Evolutionary conservation across 2,888 invertebrate genomes (phyloP).

Genomic region (Microplitis deprimator): DNA sequence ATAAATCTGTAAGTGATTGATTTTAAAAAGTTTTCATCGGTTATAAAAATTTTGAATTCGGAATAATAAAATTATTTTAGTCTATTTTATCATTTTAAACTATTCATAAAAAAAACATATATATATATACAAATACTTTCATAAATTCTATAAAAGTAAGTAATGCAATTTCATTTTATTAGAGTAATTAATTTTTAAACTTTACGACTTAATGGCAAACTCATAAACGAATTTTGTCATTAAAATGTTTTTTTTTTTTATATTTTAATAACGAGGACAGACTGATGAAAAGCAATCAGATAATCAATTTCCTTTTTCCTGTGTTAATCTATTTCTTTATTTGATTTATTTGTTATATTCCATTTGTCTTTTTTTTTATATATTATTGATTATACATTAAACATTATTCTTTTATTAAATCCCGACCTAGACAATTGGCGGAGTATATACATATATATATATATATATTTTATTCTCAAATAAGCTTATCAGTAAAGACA

Average conservation of each 20-base stretch:
- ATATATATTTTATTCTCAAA: background rate
- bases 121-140: too few species aligned
- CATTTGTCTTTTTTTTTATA: too few species aligned
- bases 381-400: background rate
- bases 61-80: background rate
- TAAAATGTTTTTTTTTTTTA: background rate
- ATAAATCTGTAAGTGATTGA: slow-evolving; percentile 32
- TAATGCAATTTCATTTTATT: background rate
- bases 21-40: slow-evolving; percentile 35
- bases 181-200: background rate
- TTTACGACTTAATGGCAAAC: background rate
- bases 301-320: background rate
- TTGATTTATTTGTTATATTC: background rate
- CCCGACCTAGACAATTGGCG: background rate
- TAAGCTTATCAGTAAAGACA: slow-evolving; percentile 1
- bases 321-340: background rate
- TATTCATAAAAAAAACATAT: too few species aligned
- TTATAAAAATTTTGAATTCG: slow-evolving; percentile 15
- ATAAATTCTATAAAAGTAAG: too few species aligned
- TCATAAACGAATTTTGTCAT: background rate
- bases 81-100: too few species aligned
- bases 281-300: background rate
- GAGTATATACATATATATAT: background rate
- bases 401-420: background rate
- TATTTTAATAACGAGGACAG: background rate